phyloP scores from a whole-genome alignment of 2,888 invertebrate species.

The Cotesia congregata region DNA sequence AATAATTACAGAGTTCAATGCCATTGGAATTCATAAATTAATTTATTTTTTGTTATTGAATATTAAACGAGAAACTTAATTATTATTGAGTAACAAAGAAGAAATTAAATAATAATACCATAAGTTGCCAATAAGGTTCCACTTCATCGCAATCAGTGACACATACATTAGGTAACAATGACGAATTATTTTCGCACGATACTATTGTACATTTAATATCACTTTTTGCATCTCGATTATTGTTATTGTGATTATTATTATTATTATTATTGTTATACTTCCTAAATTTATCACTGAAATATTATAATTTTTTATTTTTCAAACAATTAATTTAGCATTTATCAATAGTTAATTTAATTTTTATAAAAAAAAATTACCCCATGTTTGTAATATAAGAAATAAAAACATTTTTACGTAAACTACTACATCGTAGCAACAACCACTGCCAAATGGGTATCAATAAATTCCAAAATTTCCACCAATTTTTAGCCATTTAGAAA shows the following conservation, averaged over 20 bases:
- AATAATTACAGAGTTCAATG: too few relatives aligned
- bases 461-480: constrained; percentile 42
- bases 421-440: constrained; percentile 35
- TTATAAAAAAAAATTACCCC: constrained; percentile 10
- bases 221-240: not conserved
- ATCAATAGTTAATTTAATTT: not conserved
- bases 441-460: constrained; percentile 47
- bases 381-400: constrained; percentile 34
- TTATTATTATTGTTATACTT: not conserved
- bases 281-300: not conserved
- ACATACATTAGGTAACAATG: constrained; percentile 57
- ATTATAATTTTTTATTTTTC: not conserved
- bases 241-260: not conserved
- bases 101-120: constrained; percentile 50
- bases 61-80: not conserved
- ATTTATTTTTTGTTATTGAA: too few relatives aligned
- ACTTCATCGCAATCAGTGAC: constrained; percentile 61
- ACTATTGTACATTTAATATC: constrained; percentile 9
- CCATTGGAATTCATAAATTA: too few relatives aligned
- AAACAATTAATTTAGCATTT: not conserved
- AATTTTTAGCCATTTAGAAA: constrained; percentile 36
- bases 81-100: not conserved
- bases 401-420: constrained; percentile 24
- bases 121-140: constrained; percentile 62
- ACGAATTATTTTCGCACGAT: constrained; percentile 16